These are phyloP conservation scores for Crax fasciolata DNA, from an alignment of 2,797 vertebrate species.

Conservation along the genomic window DNA sequence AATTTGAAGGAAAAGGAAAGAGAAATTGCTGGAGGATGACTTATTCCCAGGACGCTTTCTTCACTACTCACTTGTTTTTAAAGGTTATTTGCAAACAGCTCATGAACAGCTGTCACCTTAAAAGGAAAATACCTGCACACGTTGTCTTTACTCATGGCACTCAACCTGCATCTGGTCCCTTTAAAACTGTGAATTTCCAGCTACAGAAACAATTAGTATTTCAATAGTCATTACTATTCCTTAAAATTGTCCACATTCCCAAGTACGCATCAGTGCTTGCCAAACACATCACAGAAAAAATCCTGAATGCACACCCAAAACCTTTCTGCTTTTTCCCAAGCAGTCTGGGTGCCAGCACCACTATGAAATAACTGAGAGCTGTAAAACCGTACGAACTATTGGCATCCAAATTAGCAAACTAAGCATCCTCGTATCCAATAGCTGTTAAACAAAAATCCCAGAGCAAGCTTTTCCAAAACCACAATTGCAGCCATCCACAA, in stretches of 20 bases:
- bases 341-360: background rate
- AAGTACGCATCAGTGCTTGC: background rate
- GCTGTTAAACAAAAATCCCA: conserved; percentile 60
- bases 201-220: conserved; percentile 44
- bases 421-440: conserved; percentile 53
- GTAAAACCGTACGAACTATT: conserved; percentile 18
- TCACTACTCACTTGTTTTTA: background rate
- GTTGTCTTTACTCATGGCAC: background rate
- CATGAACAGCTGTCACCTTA: background rate
- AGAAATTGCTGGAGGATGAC: background rate
- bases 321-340: background rate
- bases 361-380: conserved; percentile 30
- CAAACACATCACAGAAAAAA: conserved; percentile 65
- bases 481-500: conserved; percentile 51
- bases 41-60: background rate
- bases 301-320: conserved; percentile 66
- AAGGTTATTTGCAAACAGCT: background rate
- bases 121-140: background rate
- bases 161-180: background rate
- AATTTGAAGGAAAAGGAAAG: background rate
- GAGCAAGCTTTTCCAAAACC: conserved; percentile 64
- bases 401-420: conserved; percentile 57
- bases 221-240: background rate
- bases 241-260: conserved; percentile 1
- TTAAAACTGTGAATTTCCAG: background rate